Evolutionary conservation across 2,888 invertebrate species (phyloP).

Genomic region (Augochlorella aurata): DNA sequence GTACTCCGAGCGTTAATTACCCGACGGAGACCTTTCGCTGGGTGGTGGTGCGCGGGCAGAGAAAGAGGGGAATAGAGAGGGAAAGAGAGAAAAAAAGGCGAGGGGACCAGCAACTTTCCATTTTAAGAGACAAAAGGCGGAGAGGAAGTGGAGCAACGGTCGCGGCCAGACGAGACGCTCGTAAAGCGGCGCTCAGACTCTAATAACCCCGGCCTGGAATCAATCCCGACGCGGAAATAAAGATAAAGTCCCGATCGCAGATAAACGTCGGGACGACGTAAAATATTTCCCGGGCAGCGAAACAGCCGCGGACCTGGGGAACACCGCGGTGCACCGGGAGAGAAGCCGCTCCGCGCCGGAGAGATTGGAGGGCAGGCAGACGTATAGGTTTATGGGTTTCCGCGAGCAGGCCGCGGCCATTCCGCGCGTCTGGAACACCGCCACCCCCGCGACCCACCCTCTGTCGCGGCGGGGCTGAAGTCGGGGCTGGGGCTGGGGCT

Average conservation of each 20-base stretch:
- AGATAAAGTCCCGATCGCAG: constrained; percentile 60
- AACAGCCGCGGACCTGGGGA: constrained; percentile 33
- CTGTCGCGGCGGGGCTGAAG: constrained; percentile 52
- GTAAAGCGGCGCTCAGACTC: constrained; percentile 46
- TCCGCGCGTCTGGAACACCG: constrained; percentile 75
- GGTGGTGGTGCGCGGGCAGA: too few relatives aligned
- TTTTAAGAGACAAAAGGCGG: not conserved
- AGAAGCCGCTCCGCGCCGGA: constrained; percentile 52
- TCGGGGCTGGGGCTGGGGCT: constrained; percentile 62
- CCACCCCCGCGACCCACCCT: constrained; percentile 54
- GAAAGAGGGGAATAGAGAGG: too few relatives aligned
- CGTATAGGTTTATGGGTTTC: constrained; percentile 79
- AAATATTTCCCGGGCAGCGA: constrained; percentile 50
- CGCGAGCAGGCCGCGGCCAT: constrained; percentile 77
- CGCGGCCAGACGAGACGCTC: constrained; percentile 31
- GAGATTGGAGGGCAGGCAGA: constrained; percentile 69
- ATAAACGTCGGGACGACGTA: constrained; percentile 56
- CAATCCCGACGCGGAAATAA: constrained; percentile 57
- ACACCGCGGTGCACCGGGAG: not conserved
- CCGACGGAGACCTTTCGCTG: not conserved
- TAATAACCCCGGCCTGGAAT: constrained; percentile 54
- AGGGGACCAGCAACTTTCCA: not conserved
- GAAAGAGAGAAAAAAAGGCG: not conserved
- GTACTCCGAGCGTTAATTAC: not conserved
- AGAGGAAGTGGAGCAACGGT: constrained; percentile 9